Evolutionary conservation across 2,797 vertebrate genomes (phyloP), one percentile per base, ranked within the genome.

Genomic region (Brachyalestes nurse): DNA sequence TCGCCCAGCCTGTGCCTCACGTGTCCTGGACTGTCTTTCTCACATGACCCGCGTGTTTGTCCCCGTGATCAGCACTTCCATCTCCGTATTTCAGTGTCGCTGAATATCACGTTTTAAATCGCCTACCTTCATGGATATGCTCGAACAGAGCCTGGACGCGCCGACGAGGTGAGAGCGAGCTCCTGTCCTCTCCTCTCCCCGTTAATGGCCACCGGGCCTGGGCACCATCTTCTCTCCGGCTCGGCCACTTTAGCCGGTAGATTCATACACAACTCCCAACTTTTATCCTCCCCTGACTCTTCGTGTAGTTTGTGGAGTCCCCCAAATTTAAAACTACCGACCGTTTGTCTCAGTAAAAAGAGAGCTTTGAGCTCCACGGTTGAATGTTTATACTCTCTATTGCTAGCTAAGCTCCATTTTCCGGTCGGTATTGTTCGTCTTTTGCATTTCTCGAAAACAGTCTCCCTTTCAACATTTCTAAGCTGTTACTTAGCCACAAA

Each of bases 11-110:
- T 92, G 88, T 84, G 84, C 94, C 96, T 96, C 95, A 95, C 95
- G 95, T 95, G 95, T 95, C 92, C 94, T 84, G 94, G 94, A 92
- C 93, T 87, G 93, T 91, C 92, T 93, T 86, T 88, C 96, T 96
- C 96, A 97, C 96, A 97, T 97, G 96, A 97, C 96, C 96, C 95
- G 94, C 93, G 94, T 96, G 96, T 97, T 97, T 97, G 96, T 96
- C 96, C 96, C 96, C 96, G 96, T 97, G 96, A 97, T 96, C 96
- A 96, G 91, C 92, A 90, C 93, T 92, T 91, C 94, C 93, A 92
- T 92, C 93, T 91, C 92, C 88, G 88, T 90, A 85, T 91, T 91
- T 90, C 93, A 84, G 92, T 88, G 91, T 88, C 87, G 90, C 88
- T 91, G 93, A 92, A 90, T 89, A 89, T 91, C 91, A 87, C 89